Evolutionary conservation across 2,113 vertebrate species (phyloP), one percentile per base, ranked within the genome.

Genomic region (Cromileptes altivelis): DNA sequence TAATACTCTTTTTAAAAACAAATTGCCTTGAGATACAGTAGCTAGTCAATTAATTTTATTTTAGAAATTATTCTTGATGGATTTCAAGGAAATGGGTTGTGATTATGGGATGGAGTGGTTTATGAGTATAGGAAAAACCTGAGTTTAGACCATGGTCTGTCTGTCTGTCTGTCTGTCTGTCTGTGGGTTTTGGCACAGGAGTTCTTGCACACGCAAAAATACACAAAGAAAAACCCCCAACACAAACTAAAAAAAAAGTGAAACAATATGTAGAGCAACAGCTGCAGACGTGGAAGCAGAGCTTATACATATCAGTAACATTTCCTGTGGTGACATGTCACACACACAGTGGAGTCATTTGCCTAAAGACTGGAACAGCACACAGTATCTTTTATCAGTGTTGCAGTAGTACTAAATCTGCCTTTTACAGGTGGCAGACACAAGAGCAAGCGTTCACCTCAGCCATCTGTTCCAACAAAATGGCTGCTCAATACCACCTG

Each of bases 41-140:
- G 23, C 23, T 30, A 19, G 9, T 45, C 0, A 0, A 49, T 55
- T 49, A 2, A 14, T 33, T 55, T 23, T 40, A 64, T 52, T 57
- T 64, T 25, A 74, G 13, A 27, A 57, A 23, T 74, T 1, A 30
- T 12, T 56, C 30, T 27, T 21, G 12, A 72, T 12, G 15, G 13
- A 69, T 70, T 79, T 80, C 25, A 62, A 53, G 11, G 23, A 49
- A 53, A 82, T 27, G 1, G 8, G 10, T 58, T 61, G 12, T 49
- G n/a, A 76, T 70, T 61, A 60, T 80, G 25, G 6, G 47, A 23
- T 56, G n/a, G 52, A 82, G 58, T 21, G 62, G 50, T 73, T 62
- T 8, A 33, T 40, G 47, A 85, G 56, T 61, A 45, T n/a, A n/a
- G 17, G 42, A 67, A 72, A 81, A 81, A 89, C 72, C 85, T 83